These are phyloP conservation scores for Teleopsis dalmanni DNA, from an alignment of 1,140 invertebrate species.

Conservation along the genomic window DNA sequence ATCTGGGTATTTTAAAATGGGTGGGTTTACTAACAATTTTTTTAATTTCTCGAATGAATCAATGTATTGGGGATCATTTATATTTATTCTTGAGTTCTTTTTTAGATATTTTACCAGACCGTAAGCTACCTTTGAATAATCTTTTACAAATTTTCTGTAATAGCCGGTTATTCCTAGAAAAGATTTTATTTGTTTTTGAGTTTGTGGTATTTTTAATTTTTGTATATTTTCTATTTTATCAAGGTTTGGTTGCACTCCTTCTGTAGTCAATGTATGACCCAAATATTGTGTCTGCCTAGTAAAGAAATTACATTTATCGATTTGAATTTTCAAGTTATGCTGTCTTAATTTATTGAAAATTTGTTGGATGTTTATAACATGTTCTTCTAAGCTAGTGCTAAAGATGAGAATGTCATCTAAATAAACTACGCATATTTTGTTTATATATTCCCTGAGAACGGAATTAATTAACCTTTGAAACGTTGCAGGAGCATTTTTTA, in stretches of 20 bases:
- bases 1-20: conserved; percentile 4
- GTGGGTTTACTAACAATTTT: neutral
- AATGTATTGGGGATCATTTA: conserved; percentile 1
- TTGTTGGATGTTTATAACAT: conserved; percentile 3
- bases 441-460: conserved; percentile 8
- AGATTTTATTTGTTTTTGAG: neutral
- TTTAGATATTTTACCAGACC: conserved; percentile 4
- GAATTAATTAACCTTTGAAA: conserved; percentile 14
- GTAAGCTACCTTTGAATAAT: neutral
- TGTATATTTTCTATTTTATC: neutral
- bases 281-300: conserved; percentile 17
- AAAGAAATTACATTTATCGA: conserved; percentile 46
- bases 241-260: neutral
- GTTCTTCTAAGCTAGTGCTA: conserved; percentile 14
- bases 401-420: conserved; percentile 20
- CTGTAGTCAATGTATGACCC: neutral
- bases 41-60: conserved; percentile 11
- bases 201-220: neutral
- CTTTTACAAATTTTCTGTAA: neutral
- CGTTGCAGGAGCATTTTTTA: conserved; percentile 16
- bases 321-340: conserved; percentile 42
- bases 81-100: conserved; percentile 1
- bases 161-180: neutral
- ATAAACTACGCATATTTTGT: conserved; percentile 13
- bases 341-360: neutral